These are phyloP conservation scores for Abscondita cerata DNA, from an alignment of 2,888 invertebrate species.

Conservation along the genomic window DNA sequence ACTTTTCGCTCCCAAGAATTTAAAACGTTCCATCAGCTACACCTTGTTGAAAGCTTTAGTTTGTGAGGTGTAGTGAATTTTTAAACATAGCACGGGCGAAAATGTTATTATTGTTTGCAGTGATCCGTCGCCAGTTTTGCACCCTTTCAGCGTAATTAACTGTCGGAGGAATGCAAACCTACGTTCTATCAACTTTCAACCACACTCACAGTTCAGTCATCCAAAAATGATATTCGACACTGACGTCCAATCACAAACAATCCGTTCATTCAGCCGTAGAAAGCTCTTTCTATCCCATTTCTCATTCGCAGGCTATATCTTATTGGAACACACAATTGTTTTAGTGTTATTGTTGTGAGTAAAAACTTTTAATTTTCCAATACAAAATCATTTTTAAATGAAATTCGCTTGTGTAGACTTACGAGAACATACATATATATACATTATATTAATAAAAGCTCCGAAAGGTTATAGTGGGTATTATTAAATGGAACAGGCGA, in stretches of 20 bases:
- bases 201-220: slow-evolving; percentile 45
- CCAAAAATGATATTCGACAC: slow-evolving; percentile 49
- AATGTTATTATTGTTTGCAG: slow-evolving; percentile 35
- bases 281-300: slow-evolving; percentile 39
- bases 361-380: slow-evolving; percentile 34
- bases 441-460: no score
- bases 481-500: no score
- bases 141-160: slow-evolving; percentile 44
- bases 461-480: no score
- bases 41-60: no score
- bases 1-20: no score
- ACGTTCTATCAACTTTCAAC: slow-evolving; percentile 48
- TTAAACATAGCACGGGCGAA: slow-evolving; percentile 14
- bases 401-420: background rate
- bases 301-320: slow-evolving; percentile 39
- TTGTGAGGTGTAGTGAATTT: no score
- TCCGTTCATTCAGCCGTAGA: slow-evolving; percentile 44
- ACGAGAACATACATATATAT: no score
- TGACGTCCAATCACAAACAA: slow-evolving; percentile 50
- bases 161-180: slow-evolving; percentile 46
- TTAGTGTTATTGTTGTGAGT: slow-evolving; percentile 29
- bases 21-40: no score
- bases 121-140: slow-evolving; percentile 35
- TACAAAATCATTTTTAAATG: slow-evolving; percentile 15
- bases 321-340: slow-evolving; percentile 37